Percentiles rank a stretch among this genome's conserved stretches.
These are phyloP conservation scores for Tetramorium alpestre DNA, from an alignment of 1,140 invertebrate genomes.

Conservation along the genomic window DNA sequence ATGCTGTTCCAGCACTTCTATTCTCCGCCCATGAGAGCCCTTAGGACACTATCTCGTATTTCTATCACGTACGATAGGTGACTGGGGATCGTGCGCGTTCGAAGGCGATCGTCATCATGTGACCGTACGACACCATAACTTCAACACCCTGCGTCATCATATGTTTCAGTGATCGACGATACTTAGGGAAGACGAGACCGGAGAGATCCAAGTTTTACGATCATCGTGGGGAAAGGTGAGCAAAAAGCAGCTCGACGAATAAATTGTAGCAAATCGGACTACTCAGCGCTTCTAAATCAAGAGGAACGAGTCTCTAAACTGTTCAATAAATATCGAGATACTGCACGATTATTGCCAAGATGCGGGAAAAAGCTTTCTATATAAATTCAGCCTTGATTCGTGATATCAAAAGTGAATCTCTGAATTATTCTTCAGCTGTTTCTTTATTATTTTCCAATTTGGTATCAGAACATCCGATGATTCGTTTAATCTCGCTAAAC, in stretches of 20 bases:
- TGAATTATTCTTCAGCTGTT: neutral
- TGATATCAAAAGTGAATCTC: neutral
- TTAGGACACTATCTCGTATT: slow-evolving; percentile 44
- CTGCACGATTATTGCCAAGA: neutral
- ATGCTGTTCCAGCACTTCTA: slow-evolving; percentile 8
- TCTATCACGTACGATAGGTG: slow-evolving; percentile 53
- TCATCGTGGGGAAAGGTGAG: neutral
- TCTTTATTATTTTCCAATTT: neutral
- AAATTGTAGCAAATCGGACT: neutral
- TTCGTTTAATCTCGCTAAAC: slow-evolving; percentile 2
- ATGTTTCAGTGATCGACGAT: slow-evolving; percentile 23
- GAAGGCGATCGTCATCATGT: slow-evolving; percentile 5
- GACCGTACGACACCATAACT: slow-evolving; percentile 20
- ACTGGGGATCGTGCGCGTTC: slow-evolving; percentile 14
- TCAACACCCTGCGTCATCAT: neutral
- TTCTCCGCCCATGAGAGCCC: slow-evolving; percentile 20
- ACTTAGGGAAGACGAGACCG: slow-evolving; percentile 17
- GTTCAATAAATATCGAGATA: neutral
- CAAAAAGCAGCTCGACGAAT: neutral
- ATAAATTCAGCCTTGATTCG: neutral
- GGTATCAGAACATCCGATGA: too few species aligned
- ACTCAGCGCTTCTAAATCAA: neutral
- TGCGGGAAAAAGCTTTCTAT: neutral
- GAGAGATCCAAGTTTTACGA: slow-evolving; percentile 8
- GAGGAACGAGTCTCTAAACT: neutral